A percentile compares a stretch with the other conserved stretches of the same genome.
These are phyloP conservation scores for Cydia pomonella DNA, from an alignment of 1,140 invertebrate species.

Conservation along the genomic window DNA sequence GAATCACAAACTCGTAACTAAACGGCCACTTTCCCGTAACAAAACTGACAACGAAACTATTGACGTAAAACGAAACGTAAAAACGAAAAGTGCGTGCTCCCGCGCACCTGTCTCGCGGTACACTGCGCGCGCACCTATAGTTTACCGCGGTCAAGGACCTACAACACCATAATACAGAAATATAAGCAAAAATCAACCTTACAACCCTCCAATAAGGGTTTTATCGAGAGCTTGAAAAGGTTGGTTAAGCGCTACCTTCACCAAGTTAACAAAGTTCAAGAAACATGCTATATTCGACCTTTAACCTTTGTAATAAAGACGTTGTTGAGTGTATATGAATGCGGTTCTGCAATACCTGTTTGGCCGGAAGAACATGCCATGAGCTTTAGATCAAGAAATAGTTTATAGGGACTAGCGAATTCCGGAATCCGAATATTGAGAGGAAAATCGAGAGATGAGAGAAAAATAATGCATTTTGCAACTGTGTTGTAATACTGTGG, in stretches of 20 bases:
- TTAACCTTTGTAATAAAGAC: background rate
- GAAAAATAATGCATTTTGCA: background rate
- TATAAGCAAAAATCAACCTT: background rate
- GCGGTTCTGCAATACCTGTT: conserved; percentile 54
- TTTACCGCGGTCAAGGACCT: conserved; percentile 60
- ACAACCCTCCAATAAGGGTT: background rate
- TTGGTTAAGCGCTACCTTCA: background rate
- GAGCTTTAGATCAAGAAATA: background rate
- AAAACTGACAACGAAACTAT: background rate
- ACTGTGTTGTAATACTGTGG: background rate
- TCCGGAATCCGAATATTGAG: background rate
- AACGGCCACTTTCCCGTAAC: background rate
- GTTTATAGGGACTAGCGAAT: background rate
- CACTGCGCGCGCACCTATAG: conserved; percentile 44
- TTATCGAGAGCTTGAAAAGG: background rate
- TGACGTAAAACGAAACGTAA: background rate
- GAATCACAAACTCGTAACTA: background rate
- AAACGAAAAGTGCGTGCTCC: conserved; percentile 46
- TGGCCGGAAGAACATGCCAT: conserved; percentile 51
- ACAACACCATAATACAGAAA: conserved; percentile 13
- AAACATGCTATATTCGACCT: background rate
- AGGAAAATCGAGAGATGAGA: background rate
- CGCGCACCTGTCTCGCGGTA: conserved; percentile 58
- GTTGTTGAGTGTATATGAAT: background rate
- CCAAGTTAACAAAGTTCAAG: background rate